Evolutionary conservation across 1,140 invertebrate genomes (phyloP).

Genomic region (Dreissena polymorpha): DNA sequence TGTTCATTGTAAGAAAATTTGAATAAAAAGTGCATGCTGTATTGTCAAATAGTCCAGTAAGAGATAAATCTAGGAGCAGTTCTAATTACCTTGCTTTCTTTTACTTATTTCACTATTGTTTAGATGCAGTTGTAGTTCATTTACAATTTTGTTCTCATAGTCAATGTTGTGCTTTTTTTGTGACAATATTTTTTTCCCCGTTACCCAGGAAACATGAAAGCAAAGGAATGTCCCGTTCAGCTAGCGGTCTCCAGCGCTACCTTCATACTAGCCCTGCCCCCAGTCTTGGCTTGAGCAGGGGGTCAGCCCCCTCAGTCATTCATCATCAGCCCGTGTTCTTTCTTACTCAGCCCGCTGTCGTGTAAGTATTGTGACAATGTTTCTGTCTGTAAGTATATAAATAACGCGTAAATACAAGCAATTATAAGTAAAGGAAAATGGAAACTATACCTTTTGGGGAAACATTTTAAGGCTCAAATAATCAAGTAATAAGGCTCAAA

Average conservation of each 20-base stretch:
- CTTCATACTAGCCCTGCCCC: constrained; percentile 47
- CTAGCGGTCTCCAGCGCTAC: constrained; percentile 55
- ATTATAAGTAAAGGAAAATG: too few relatives aligned
- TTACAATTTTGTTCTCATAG: too few relatives aligned
- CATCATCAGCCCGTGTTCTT: constrained; percentile 54
- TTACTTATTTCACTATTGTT: too few relatives aligned
- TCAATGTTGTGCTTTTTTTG: constrained; percentile 47
- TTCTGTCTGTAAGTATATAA: not conserved
- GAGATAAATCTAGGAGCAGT: too few relatives aligned
- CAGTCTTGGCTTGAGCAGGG: constrained; percentile 45
- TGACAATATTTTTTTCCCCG: constrained; percentile 35
- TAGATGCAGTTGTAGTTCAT: too few relatives aligned
- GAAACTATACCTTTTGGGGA: too few relatives aligned
- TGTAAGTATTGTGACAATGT: constrained; percentile 45
- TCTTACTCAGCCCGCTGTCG: constrained; percentile 43
- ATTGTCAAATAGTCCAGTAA: too few relatives aligned
- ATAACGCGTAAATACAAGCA: not conserved
- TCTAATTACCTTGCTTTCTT: too few relatives aligned
- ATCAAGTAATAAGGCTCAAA: too few relatives aligned
- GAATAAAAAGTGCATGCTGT: too few relatives aligned
- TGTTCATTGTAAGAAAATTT: too few relatives aligned
- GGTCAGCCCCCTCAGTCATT: constrained; percentile 41
- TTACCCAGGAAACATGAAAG: constrained; percentile 56
- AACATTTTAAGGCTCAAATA: too few relatives aligned
- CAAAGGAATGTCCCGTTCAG: constrained; percentile 52